Evolutionary conservation across 1,140 invertebrate species (phyloP).

Genomic region (Daktulosphaira vitifoliae): DNA sequence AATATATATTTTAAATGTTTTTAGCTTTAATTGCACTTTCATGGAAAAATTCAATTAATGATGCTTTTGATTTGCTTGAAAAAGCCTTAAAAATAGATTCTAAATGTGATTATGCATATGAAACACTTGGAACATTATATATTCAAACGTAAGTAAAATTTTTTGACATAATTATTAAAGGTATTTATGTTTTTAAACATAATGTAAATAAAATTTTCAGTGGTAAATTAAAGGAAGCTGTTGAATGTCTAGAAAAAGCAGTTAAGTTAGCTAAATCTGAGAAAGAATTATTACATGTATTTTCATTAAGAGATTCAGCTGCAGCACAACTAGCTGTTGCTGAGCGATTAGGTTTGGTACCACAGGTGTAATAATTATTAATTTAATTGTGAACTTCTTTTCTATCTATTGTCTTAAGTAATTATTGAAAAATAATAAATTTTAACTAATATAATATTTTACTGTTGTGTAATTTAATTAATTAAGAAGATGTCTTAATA

Average conservation of each 20-base stretch:
- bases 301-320: conserved; percentile 74
- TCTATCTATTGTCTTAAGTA: too few relatives aligned
- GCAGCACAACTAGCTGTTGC: conserved; percentile 73
- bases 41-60: conserved; percentile 70
- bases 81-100: conserved; percentile 79
- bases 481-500: too few relatives aligned
- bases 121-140: conserved; percentile 88
- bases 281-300: conserved; percentile 79
- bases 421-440: too few relatives aligned
- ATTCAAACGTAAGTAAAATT: conserved; percentile 65
- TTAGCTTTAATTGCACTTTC: conserved; percentile 55
- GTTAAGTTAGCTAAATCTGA: conserved; percentile 72
- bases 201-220: conserved; percentile 48
- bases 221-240: conserved; percentile 70
- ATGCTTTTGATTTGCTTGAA: conserved; percentile 65
- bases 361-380: conserved; percentile 20
- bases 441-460: too few relatives aligned
- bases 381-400: too few relatives aligned
- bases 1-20: conserved; percentile 46
- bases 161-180: not conserved
- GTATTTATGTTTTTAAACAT: not conserved
- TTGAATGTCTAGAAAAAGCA: conserved; percentile 83
- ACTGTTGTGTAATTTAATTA: too few relatives aligned
- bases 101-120: conserved; percentile 88
- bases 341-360: conserved; percentile 50